Conservation (phyloP, 2,888 invertebrate genomes). For the Ptycholaimellus sp. region DNA sequence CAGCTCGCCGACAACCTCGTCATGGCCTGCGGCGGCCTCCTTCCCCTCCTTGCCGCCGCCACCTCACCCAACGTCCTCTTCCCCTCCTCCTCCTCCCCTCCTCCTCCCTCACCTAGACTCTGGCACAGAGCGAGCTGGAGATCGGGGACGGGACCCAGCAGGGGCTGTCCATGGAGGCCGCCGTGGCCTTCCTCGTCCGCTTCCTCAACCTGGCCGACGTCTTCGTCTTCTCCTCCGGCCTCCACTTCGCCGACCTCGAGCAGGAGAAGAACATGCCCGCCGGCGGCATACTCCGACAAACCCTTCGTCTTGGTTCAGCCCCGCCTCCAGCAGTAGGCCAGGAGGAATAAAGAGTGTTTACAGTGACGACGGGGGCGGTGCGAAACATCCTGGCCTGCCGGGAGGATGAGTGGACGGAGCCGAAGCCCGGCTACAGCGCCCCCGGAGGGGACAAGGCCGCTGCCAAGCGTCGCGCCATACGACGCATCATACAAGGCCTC, state of each 20-base stretch:
- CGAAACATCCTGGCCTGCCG: slow-evolving; percentile 71
- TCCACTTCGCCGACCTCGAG: slow-evolving; percentile 89
- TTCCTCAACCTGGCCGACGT: slow-evolving; percentile 96
- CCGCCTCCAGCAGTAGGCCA: too few species aligned
- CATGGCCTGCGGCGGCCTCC: slow-evolving; percentile 42
- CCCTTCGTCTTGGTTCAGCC: slow-evolving; percentile 66
- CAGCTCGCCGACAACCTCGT: slow-evolving; percentile 95
- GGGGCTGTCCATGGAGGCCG: slow-evolving; percentile 90
- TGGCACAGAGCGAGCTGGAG: slow-evolving; percentile 92
- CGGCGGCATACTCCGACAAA: slow-evolving; percentile 90
- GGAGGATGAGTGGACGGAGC: not conserved
- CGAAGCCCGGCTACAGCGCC: not conserved
- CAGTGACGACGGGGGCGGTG: slow-evolving; percentile 96
- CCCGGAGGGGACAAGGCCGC: not conserved
- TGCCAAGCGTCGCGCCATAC: not conserved
- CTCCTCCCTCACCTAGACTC: too few species aligned
- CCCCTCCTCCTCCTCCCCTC: too few species aligned
- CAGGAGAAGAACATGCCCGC: slow-evolving; percentile 99
- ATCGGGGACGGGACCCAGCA: slow-evolving; percentile 85
- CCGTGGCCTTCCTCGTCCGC: slow-evolving; percentile 87
- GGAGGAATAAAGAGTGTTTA: too few species aligned
- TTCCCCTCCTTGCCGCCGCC: slow-evolving; percentile 53
- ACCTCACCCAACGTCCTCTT: slow-evolving; percentile 94
- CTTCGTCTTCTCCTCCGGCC: slow-evolving; percentile 82
- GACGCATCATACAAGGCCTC: not conserved